Base-by-base conservation (phyloP, 2,113 vertebrate genomes). In the Ophthalmolycus amberensis region DNA sequence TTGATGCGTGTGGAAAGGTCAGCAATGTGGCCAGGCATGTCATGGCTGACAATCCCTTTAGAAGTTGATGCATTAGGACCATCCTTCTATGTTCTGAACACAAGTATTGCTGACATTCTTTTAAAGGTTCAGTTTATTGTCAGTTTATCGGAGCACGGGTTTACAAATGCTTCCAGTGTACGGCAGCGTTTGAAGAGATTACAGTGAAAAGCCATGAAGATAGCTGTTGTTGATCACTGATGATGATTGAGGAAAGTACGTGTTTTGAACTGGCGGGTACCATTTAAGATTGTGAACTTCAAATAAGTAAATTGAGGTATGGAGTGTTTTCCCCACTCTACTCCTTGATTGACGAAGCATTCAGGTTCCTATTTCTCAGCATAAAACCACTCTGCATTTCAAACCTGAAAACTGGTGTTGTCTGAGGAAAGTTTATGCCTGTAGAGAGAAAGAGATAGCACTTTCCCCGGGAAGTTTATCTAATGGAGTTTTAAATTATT, bases 401-500 rank as follows among this genome's bases (percentile, higher is more conserved):
- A 74, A 77, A 48, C 22, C 73, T 78, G 60, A 70, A 72, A 69
- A 85, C 32, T 32, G n/a, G 66, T 65, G 75, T 81, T 64, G 60
- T 83, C 32, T 63, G 14, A 59, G 46, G 11, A 83, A 82, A 73
- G 38, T 79, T 32, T 40, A 3, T 37, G 46, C 34, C 48, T 60
- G 34, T 69, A 60, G 62, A 81, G 71, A 86, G 37, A 60, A 69
- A 80, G 42, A 77, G 60, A 67, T 15, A 50, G 70, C 60, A 79
- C 40, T 86, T 81, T 87, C 65, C 63, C 62, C 8, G 44, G 44
- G 29, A 80, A 70, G 9, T 81, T 79, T 50, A 80, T 69, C 69
- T 82, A 75, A 79, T 82, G 46, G 62, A 62, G 74, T 71, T 79
- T 85, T 58, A 71, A 84, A 75, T 78, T 52, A 71, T 78, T 75